These are phyloP conservation scores for Poecilus cupreus DNA, from an alignment of 2,888 invertebrate species.

Conservation along the genomic window DNA sequence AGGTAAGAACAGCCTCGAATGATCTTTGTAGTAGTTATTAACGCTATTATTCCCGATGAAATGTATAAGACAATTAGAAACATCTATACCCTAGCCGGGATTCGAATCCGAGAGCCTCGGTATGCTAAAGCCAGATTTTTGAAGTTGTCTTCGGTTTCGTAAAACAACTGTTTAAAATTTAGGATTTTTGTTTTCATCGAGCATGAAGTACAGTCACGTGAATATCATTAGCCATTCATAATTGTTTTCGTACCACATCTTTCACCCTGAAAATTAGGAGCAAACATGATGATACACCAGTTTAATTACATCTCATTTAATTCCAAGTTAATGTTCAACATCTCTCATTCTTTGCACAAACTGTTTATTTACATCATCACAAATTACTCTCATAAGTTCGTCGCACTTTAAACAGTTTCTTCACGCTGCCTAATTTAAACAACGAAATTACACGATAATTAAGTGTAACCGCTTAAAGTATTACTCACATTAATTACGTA, in stretches of 20 bases:
- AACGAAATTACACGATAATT: slow-evolving; percentile 43
- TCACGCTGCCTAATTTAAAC: slow-evolving; percentile 41
- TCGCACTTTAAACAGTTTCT: slow-evolving; percentile 39
- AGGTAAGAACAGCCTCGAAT: too few relatives aligned
- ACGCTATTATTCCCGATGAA: too few relatives aligned
- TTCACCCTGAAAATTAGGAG: slow-evolving; percentile 25
- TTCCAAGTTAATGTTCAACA: slow-evolving; percentile 3
- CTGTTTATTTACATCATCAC: slow-evolving; percentile 38
- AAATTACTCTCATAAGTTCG: slow-evolving; percentile 41
- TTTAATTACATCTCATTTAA: slow-evolving; percentile 34
- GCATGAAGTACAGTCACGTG: too few relatives aligned
- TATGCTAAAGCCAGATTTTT: too few relatives aligned
- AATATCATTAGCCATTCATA: neutral
- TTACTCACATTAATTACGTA: slow-evolving; percentile 34
- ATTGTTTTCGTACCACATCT: neutral
- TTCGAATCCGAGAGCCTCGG: too few relatives aligned
- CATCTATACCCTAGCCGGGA: too few relatives aligned
- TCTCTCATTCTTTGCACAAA: slow-evolving; percentile 35
- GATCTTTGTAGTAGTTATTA: too few relatives aligned
- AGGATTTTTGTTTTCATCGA: neutral
- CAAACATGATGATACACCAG: slow-evolving; percentile 35
- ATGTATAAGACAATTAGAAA: too few relatives aligned
- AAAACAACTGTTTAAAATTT: neutral
- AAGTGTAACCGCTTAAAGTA: slow-evolving; percentile 38
- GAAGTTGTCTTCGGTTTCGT: too few relatives aligned